These are phyloP conservation scores for Pedetes capensis DNA, from an alignment of 2,113 vertebrate species.

Conservation along the genomic window DNA sequence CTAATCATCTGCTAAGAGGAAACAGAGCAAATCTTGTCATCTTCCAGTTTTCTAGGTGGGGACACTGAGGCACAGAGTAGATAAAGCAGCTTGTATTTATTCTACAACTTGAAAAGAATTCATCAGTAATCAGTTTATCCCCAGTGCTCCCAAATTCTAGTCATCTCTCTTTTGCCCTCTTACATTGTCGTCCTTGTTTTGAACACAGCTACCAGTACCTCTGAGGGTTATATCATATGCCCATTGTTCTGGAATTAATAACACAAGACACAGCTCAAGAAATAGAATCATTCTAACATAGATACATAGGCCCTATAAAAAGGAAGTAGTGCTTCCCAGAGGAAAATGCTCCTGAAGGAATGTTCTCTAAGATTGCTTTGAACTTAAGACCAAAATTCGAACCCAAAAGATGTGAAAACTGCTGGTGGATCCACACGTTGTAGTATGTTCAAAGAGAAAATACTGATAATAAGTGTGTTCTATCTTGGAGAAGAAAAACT, in stretches of 20 bases:
- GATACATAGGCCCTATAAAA: neutral
- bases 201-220: neutral
- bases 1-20: neutral
- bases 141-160: too few species aligned
- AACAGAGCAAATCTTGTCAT: neutral
- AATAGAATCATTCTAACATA: neutral
- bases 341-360: neutral
- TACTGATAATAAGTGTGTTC: neutral
- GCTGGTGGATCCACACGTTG: neutral
- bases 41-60: neutral
- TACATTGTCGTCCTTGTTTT: neutral
- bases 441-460: conserved; percentile 1
- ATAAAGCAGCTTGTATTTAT: neutral
- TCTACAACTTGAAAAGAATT: neutral
- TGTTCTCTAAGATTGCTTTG: neutral
- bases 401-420: conserved; percentile 15
- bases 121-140: neutral
- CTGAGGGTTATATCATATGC: neutral
- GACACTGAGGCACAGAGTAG: neutral
- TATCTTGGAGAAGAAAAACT: neutral
- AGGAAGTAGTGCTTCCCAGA: neutral
- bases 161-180: neutral
- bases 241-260: neutral
- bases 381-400: conserved; percentile 17
- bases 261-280: neutral